Conservation (phyloP, 1,140 invertebrate species). For the Eurosta solidaginis region DNA sequence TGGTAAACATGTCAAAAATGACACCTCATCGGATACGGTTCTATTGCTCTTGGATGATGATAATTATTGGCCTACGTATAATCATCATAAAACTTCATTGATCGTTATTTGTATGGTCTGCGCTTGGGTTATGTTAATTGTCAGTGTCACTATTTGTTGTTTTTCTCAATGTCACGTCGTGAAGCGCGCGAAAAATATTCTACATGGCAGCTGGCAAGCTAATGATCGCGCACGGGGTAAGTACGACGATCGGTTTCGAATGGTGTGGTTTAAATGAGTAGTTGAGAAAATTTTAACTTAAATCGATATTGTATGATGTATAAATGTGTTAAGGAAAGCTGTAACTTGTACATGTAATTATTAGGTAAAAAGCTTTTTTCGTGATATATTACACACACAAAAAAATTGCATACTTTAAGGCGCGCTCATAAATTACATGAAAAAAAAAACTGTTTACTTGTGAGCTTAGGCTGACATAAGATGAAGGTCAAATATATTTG, state of each 20-base stretch:
- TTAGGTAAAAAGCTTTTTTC: too few species aligned
- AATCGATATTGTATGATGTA: too few species aligned
- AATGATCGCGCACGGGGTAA: not conserved
- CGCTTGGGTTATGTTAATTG: not conserved
- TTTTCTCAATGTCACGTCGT: not conserved
- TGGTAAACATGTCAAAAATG: not conserved
- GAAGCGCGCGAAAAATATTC: not conserved
- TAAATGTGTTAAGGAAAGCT: too few species aligned
- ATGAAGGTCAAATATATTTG: too few species aligned
- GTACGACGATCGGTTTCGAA: too few species aligned
- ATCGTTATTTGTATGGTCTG: not conserved
- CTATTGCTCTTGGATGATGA: not conserved
- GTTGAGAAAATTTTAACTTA: too few species aligned
- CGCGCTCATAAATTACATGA: too few species aligned
- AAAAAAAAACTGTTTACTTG: not conserved
- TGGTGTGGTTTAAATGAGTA: too few species aligned
- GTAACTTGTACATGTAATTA: too few species aligned
- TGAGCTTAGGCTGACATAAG: too few species aligned
- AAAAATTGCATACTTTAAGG: not conserved
- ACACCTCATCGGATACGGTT: not conserved
- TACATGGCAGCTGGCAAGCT: not conserved
- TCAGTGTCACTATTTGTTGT: not conserved
- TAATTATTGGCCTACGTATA: not conserved
- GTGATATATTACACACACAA: too few species aligned
- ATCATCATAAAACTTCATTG: not conserved